phyloP scores from a whole-genome alignment of 2,888 invertebrate genomes.

The Stenoptilia bipunctidactyla region DNA sequence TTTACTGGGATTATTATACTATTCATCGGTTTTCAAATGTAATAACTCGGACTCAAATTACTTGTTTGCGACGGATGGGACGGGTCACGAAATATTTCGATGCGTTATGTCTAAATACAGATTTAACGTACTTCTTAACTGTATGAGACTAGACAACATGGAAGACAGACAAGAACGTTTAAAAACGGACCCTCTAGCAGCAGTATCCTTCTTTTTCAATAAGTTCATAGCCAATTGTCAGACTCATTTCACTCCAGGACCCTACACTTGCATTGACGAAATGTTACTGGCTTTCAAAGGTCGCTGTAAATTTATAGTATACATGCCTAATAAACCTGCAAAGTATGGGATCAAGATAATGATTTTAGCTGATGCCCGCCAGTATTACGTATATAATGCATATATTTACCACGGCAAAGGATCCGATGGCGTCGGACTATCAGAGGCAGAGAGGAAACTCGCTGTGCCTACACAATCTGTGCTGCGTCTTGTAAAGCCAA shows the following conservation, averaged over 20 bases:
- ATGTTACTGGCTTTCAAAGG: conserved; percentile 18
- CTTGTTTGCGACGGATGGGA: conserved; percentile 15
- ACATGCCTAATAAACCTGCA: conserved; percentile 16
- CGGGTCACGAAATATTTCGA: conserved; percentile 14
- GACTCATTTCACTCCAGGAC: conserved; percentile 12
- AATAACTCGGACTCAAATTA: conserved; percentile 7
- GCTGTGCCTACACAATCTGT: conserved; percentile 13
- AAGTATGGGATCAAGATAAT: conserved; percentile 11
- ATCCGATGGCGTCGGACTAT: conserved; percentile 12
- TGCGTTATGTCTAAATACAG: conserved; percentile 16
- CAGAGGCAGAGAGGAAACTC: conserved; percentile 14
- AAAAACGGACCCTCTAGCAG: conserved; percentile 12
- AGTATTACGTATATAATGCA: conserved; percentile 8
- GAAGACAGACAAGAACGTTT: conserved; percentile 11
- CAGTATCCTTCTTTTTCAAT: conserved; percentile 13
- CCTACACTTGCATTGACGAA: conserved; percentile 14
- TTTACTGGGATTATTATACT: not conserved
- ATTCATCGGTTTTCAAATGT: not conserved
- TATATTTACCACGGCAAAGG: conserved; percentile 15
- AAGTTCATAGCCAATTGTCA: conserved; percentile 16
- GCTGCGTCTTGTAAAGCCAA: conserved; percentile 9
- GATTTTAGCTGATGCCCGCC: not conserved
- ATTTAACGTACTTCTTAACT: conserved; percentile 14
- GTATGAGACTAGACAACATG: conserved; percentile 16
- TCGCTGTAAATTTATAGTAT: conserved; percentile 13